A percentile compares a stretch with the other conserved stretches of the same genome.
Conservation (phyloP, 2,797 vertebrate genomes). For the Eremophila alpestris region DNA sequence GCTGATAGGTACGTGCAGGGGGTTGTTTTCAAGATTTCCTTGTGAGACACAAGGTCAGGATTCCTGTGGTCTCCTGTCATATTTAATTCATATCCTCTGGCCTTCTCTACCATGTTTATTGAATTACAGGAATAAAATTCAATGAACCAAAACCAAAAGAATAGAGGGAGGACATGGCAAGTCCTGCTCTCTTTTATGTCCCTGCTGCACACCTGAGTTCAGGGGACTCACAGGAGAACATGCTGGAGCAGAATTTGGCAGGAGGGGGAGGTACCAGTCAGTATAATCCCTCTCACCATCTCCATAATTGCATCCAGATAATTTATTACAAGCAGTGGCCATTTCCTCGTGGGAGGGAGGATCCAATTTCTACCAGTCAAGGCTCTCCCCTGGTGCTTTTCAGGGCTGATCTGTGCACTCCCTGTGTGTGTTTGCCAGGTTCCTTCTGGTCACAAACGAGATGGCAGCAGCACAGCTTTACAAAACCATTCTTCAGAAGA, state of each 20-base stretch:
- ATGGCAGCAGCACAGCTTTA: neutral
- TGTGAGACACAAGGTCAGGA: conserved; percentile 59
- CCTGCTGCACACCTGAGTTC: neutral
- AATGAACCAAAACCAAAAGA: conserved; percentile 50
- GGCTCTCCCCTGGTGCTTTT: neutral
- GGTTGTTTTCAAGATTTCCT: conserved; percentile 31
- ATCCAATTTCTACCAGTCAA: neutral
- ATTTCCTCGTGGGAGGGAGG: neutral
- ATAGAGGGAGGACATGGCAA: neutral
- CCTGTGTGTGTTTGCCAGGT: neutral
- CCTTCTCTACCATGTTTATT: conserved; percentile 12
- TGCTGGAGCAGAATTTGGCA: neutral
- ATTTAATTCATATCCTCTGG: conserved; percentile 65
- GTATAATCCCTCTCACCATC: neutral
- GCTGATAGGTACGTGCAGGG: neutral
- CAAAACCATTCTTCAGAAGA: neutral
- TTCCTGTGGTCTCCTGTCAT: conserved; percentile 53
- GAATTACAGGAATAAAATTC: conserved; percentile 62
- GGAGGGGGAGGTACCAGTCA: neutral
- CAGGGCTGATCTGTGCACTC: neutral
- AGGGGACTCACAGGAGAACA: neutral
- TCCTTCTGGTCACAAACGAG: neutral
- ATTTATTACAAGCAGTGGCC: neutral
- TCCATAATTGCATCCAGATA: neutral
- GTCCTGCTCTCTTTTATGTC: neutral